Evolutionary conservation across 2,888 invertebrate genomes (phyloP), one percentile per base, ranked within the genome.

Genomic region (Epinotia bilunana): DNA sequence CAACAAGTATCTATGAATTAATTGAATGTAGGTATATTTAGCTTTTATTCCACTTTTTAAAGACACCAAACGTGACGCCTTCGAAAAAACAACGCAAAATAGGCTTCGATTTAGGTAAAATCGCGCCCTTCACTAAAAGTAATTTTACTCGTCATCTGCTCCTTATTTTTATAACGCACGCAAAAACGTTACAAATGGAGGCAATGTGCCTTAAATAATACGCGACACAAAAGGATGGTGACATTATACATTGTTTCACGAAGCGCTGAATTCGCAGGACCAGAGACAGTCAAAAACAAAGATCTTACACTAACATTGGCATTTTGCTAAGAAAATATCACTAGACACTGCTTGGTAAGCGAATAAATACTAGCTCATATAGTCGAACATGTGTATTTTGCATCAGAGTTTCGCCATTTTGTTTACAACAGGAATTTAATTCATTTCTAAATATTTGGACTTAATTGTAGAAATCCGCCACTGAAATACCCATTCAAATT

Each of bases 141-240:
- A 43, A 62, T 46, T 46, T 46, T 43, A 18, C 18, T 39, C 20
- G 43, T 20, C 13, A 13, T 63, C 20, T 49, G 16, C 16, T 23
- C 39, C 23, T 49, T 49, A 23, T 23, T 64, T 64, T 64, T 49
- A n/a, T 28, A 61, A 18, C 43, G 49, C 11, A 60, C 13, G 20
- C 57, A 43, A 39, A 68, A 58, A 39, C 53, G 57, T 53, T 60
- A 46, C 33, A 65, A 49, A 58, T 33, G 46, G 46, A 49, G 28
- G 46, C 72, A 72, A 33, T 60, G 73, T 69, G 43, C 68, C 61
- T 68, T 68, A 68, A 55, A 69, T 63, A 74, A 60, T 39, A 60
- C 60, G 49, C 60, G 49, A 53, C n/a, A 46, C 23, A 33, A 20
- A 74, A 49, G 63, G 43, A 68, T 69, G 53, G 62, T n/a, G 69